phyloP scores from a whole-genome alignment of 2,797 vertebrate genomes.

The Argentina silus region DNA sequence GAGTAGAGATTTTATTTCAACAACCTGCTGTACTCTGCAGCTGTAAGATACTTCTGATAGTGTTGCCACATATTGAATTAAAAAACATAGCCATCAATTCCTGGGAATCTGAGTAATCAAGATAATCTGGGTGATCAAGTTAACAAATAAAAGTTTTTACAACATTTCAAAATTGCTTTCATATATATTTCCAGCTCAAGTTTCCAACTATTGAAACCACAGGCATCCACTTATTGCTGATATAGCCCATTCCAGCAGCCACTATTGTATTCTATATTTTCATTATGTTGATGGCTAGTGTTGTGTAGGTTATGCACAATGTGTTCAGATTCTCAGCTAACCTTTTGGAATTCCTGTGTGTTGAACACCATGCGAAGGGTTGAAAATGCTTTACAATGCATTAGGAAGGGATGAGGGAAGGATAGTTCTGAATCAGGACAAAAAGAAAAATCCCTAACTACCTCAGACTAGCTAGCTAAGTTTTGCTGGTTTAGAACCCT shows the following conservation, averaged over 20 bases:
- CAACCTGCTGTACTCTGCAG: not conserved
- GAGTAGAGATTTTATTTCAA: too few species aligned
- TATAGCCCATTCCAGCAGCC: slow-evolving; percentile 7
- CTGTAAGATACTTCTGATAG: not conserved
- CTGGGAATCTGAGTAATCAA: slow-evolving; percentile 16
- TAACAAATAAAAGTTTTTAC: slow-evolving; percentile 26
- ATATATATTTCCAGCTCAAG: slow-evolving; percentile 31
- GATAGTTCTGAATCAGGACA: not conserved
- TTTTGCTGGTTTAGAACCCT: too few species aligned
- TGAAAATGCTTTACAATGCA: too few species aligned
- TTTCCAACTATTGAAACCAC: slow-evolving; percentile 29
- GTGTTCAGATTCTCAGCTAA: not conserved
- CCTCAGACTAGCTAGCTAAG: too few species aligned
- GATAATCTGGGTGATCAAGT: slow-evolving; percentile 28
- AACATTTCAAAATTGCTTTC: slow-evolving; percentile 25
- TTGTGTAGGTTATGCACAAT: not conserved
- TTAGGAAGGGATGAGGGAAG: too few species aligned
- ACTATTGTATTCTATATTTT: slow-evolving; percentile 12
- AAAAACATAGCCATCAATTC: slow-evolving; percentile 13
- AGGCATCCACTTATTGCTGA: slow-evolving; percentile 22
- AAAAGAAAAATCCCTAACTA: not conserved
- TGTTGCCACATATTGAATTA: slow-evolving; percentile 1
- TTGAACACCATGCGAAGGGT: too few species aligned
- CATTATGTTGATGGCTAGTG: slow-evolving; percentile 1
- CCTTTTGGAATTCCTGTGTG: too few species aligned